Evolutionary conservation across 2,113 vertebrate species (phyloP).

Genomic region (Bufo gargarizans): DNA sequence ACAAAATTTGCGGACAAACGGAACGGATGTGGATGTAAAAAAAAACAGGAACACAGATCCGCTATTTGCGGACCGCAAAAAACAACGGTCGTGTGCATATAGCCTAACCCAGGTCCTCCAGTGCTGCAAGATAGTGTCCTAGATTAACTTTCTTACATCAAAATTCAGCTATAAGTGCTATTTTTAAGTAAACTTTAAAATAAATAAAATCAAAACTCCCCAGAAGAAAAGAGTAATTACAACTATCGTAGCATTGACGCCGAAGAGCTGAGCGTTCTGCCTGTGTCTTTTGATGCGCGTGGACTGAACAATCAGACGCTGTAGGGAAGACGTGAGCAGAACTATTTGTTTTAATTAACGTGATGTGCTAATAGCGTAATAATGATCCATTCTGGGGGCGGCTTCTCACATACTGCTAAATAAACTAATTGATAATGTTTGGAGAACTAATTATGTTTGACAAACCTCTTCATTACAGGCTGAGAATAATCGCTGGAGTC

Average conservation of each 20-base stretch:
- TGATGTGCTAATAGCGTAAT: neutral
- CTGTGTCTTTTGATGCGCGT: neutral
- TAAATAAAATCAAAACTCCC: too few species aligned
- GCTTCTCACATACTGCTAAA: constrained; percentile 35
- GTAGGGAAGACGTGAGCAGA: neutral
- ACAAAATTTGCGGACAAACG: too few species aligned
- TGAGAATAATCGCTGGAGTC: constrained; percentile 42
- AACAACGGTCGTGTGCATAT: too few species aligned
- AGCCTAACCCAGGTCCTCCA: too few species aligned
- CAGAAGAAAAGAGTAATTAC: neutral
- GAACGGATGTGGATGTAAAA: too few species aligned
- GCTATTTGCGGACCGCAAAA: too few species aligned
- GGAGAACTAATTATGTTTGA: constrained; percentile 51
- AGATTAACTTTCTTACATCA: too few species aligned
- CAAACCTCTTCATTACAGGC: constrained; percentile 35
- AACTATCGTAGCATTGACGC: too few species aligned
- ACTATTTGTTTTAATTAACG: constrained; percentile 31
- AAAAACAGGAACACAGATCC: too few species aligned
- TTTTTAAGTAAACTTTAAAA: too few species aligned
- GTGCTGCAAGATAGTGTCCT: too few species aligned
- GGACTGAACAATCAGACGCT: neutral
- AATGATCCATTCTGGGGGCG: constrained; percentile 24
- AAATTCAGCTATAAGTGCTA: too few species aligned
- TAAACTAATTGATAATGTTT: constrained; percentile 49
- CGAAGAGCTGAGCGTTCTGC: neutral